Percentiles rank a stretch among this genome's conserved stretches.
phyloP scores from a whole-genome alignment of 2,113 vertebrate genomes.

The Tupaia tana region DNA sequence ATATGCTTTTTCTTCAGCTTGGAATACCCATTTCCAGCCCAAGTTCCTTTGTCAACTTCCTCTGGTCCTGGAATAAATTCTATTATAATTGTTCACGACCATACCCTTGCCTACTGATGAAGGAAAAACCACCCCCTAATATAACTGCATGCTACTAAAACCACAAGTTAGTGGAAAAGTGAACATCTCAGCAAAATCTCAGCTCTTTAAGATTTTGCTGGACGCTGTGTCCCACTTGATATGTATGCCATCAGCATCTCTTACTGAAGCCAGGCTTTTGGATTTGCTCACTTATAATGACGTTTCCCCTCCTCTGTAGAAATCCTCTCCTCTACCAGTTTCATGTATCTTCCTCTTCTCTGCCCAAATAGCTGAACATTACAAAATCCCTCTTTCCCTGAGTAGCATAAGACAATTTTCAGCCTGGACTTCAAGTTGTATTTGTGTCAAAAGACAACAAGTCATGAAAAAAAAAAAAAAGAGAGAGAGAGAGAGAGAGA shows the following conservation, averaged over 20 bases:
- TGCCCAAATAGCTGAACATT: neutral
- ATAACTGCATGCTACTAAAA: neutral
- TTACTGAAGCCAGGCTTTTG: neutral
- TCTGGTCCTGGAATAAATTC: neutral
- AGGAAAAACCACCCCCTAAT: neutral
- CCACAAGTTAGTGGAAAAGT: neutral
- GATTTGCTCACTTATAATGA: neutral
- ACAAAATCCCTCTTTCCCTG: neutral
- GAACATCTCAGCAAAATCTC: conserved; percentile 19
- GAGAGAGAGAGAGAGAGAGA: too few relatives aligned
- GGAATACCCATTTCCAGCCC: neutral
- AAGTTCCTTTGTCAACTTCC: neutral
- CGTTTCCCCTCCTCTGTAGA: neutral
- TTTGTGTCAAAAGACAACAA: neutral
- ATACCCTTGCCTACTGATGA: neutral
- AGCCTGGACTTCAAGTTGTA: neutral
- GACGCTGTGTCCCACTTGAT: neutral
- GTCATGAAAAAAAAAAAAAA: neutral
- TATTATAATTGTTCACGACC: neutral
- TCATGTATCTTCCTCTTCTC: neutral
- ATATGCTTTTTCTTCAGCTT: neutral
- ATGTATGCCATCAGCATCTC: neutral
- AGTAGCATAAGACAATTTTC: neutral
- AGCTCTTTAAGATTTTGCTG: neutral
- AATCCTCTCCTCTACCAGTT: neutral